Evolutionary conservation across 2,797 vertebrate genomes (phyloP), one percentile per base, ranked within the genome.

Genomic region (Aplochiton taeniatus): DNA sequence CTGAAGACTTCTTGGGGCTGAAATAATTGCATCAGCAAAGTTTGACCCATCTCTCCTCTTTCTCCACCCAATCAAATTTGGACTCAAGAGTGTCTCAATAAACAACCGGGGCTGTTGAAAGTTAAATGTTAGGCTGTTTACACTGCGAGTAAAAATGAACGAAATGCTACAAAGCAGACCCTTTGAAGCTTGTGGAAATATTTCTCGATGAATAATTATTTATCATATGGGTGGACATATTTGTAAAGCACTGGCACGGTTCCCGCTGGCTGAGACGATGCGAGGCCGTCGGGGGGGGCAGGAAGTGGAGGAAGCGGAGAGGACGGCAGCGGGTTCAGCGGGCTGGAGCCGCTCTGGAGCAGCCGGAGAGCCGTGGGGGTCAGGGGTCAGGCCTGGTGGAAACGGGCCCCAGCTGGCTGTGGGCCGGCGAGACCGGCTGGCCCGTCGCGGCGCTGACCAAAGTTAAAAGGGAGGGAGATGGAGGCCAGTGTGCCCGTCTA

Each of bases 331-430:
- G 73, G 78, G 80, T 82, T 78, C 75, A 62, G 19, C n/a, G 76
- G 56, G 79, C 72, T 74, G 63, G 69, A 71, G 59, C 72, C n/a
- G 58, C 61, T 78, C 72, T 70, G 45, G 42, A 47, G 65, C 13
- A 11, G 9, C 47, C 14, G 16, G 65, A 72, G 73, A 72, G 73
- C 62, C 31, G 63, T 42, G 59, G 1, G 52, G 76, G 77, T 81
- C 73, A 77, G 65, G 78, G 79, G 81, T 83, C 78, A 66, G 42
- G 58, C 0, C 2, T 62, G 64, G 74, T 69, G n/a, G 70, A 81
- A 85, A 87, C 58, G 68, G 53, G 57, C 73, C 76, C 68, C 82
- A 87, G 85, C 78, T 83, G 79, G 66, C 74, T 71, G 76, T n/a
- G 19, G 61, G 58, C 31, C 31, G 31, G 31, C 31, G 61, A 69